Base-by-base conservation (phyloP, 2,113 vertebrate genomes). In the Talpa occidentalis region DNA sequence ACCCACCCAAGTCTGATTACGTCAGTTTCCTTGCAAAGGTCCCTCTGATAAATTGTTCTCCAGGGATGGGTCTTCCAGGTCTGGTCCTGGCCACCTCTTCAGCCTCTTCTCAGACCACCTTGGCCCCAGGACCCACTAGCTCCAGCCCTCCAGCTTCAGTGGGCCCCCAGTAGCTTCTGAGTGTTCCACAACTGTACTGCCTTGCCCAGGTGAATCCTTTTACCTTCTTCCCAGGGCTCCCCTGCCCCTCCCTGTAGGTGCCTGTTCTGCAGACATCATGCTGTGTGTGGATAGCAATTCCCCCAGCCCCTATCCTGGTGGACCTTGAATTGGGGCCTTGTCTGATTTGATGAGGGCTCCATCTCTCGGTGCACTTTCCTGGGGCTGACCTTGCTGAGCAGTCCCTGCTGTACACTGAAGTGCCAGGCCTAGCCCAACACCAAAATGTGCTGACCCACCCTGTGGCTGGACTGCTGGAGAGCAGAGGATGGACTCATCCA, bases 281-380 rank as follows among this genome's bases (percentile, higher is more conserved):
- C 40, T 60, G 49, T 0, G 5, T 83, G 26, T 59, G 26, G 16
- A 14, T 76, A 15, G 42, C 30, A 0, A 28, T 67, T 56, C 7
- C 4, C 32, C 21, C 0, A 0, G 7, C 37, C 12, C 37, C 30
- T 56, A 28, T 60, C 40, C 32, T 16, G 2, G 5, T 22, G 16
- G 28, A 44, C 76, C 35, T 49, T 44, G 84, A 74, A 6, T 4
- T 74, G 42, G n/a, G 26, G 6, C 15, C 3, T 5, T 47, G 30
- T 15, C 40, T 12, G 67, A 81, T 22, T 9, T 24, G 8, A 32
- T 19, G n/a, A 28, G 44, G 14, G 10, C 4, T 60, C 14, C 11
- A 10, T 35, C 9, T 35, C 26, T 70, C 52, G 40, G 21, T 24
- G 1, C 11, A 42, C 28, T 32, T 70, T 42, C 44, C 77, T 37